Base-by-base conservation (phyloP, 1,140 invertebrate species). In the Drosophila miranda region DNA sequence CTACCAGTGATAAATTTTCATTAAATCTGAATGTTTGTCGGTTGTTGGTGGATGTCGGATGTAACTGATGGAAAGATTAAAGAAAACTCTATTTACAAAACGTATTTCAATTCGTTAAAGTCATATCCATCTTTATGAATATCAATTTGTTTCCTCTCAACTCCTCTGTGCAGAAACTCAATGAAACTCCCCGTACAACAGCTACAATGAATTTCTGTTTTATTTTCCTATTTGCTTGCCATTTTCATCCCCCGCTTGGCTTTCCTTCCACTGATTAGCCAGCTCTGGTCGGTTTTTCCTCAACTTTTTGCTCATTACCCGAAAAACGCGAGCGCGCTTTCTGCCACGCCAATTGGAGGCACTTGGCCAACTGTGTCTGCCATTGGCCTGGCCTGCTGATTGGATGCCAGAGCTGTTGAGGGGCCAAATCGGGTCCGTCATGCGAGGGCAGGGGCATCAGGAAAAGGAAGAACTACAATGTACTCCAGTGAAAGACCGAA, bases 261-360 rank as follows among this genome's bases (percentile, higher is more conserved):
- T 38, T 48, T 55, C 55, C 44, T 64, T 58, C 63, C 71, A 71
- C 46, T 78, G 75, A 60, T 82, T 82, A 82, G 68, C 69, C 54
- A 81, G 70, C 61, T 68, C 63, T 48, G 56, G 49, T 45, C 43
- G 53, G 62, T 56, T 68, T 67, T 68, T 68, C 64, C 67, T 68
- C 64, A 68, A 71, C 43, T 83, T 83, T 84, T 86, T 84, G 75
- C 82, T 84, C 81, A 84, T 84, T 84, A 84, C 45, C 81, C 55
- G 49, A 66, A 84, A 83, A 84, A 75, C 72, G 72, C 80, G 76
- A 58, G 46, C 77, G 75, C 53, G 79, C 68, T 75, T 83, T 78
- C 83, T 71, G 79, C 80, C 61, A 54, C 70, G 61, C 81, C 81
- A 84, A 86, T 84, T 73, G 73, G 73, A 75, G 71, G 72, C 64